A percentile compares a stretch with the other conserved stretches of the same genome.
phyloP scores from a whole-genome alignment of 2,113 vertebrate species.

The Nesogale talazaci region DNA sequence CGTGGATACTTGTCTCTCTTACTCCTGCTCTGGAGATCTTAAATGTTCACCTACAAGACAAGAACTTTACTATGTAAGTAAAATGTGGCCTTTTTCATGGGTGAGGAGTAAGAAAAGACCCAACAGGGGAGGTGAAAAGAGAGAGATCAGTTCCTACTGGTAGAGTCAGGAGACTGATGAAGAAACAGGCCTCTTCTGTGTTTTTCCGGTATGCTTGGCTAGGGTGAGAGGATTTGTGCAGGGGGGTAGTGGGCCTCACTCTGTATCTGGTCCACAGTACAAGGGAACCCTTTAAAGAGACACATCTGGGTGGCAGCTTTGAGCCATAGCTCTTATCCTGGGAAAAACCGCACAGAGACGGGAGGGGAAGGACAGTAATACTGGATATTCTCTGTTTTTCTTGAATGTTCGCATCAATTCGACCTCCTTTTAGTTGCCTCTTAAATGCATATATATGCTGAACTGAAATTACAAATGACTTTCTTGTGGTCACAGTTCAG shows the following conservation, averaged over 20 bases:
- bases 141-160: background rate
- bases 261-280: background rate
- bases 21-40: no score
- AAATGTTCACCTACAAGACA: background rate
- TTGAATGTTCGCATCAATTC: background rate
- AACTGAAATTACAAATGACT: background rate
- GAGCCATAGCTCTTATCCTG: background rate
- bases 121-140: background rate
- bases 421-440: background rate
- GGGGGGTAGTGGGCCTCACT: background rate
- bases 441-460: background rate
- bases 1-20: background rate
- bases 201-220: background rate
- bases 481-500: background rate
- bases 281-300: background rate
- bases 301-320: background rate
- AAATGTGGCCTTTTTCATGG: background rate
- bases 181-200: accelerated
- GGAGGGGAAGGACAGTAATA: accelerated
- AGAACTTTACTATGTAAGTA: background rate
- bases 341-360: accelerated
- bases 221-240: background rate
- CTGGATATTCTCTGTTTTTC: background rate
- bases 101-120: background rate
- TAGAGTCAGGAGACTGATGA: background rate